phyloP scores from a whole-genome alignment of 1,140 invertebrate species.

The Camponotus pennsylvanicus region DNA sequence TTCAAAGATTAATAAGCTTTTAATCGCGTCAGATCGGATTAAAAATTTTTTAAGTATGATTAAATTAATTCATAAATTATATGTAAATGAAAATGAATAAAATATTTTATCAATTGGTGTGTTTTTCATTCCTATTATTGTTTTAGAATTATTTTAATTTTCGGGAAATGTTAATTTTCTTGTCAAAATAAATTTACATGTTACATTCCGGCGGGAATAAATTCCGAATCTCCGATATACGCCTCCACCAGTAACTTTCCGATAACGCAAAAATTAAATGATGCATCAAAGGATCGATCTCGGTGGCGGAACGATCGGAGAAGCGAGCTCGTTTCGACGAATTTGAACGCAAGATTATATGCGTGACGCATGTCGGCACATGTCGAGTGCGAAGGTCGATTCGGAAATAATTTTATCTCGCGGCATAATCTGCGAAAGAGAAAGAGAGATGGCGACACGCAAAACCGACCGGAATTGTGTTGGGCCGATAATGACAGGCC shows the following conservation, averaged over 20 bases:
- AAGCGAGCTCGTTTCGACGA: constrained; percentile 15
- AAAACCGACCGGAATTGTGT: constrained; percentile 22
- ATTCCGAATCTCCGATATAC: neutral
- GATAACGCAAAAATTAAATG: constrained; percentile 24
- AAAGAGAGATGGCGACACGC: neutral
- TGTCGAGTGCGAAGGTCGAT: constrained; percentile 57
- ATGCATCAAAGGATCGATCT: constrained; percentile 1
- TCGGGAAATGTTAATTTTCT: neutral
- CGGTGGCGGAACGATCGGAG: neutral
- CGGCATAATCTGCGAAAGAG: constrained; percentile 44
- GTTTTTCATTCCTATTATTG: too few species aligned
- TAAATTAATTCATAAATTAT: too few species aligned
- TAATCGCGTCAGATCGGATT: neutral
- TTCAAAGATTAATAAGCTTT: neutral
- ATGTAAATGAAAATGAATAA: too few species aligned
- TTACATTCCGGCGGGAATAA: neutral
- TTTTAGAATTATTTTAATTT: too few species aligned
- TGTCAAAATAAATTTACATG: neutral
- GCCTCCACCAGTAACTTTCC: neutral
- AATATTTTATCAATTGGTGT: too few species aligned
- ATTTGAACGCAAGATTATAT: constrained; percentile 42
- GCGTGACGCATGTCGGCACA: constrained; percentile 55
- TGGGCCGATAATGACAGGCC: constrained; percentile 39
- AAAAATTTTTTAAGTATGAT: too few species aligned
- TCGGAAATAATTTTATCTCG: constrained; percentile 61